Evolutionary conservation across 2,797 vertebrate genomes (phyloP).

Genomic region (Rhyacichthys aspro): DNA sequence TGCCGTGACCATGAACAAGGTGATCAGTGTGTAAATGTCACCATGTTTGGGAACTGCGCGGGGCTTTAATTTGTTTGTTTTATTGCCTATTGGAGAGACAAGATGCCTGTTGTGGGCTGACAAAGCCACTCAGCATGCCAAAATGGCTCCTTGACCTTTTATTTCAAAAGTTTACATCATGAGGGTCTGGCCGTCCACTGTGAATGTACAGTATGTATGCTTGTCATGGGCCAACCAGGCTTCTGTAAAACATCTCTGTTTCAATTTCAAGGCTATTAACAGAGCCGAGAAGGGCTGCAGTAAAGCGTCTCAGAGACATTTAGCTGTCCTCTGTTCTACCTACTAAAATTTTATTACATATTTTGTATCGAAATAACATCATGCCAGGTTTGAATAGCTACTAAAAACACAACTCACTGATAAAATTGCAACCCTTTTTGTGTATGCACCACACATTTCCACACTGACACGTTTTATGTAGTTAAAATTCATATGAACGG

Average conservation of each 20-base stretch:
- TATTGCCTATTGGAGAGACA: constrained; percentile 68
- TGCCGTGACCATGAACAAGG: constrained; percentile 54
- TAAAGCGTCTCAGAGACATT: constrained; percentile 33
- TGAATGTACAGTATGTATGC: constrained; percentile 41
- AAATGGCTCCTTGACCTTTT: constrained; percentile 75
- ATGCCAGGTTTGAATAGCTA: neutral
- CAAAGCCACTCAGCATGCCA: constrained; percentile 64
- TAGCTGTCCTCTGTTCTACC: constrained; percentile 2
- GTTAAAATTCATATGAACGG: constrained; percentile 40
- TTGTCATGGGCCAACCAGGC: constrained; percentile 50
- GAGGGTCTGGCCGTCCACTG: constrained; percentile 25
- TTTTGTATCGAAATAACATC: neutral
- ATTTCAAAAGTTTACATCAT: constrained; percentile 60
- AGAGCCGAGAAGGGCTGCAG: constrained; percentile 31
- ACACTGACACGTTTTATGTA: constrained; percentile 12
- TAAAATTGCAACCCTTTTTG: constrained; percentile 1
- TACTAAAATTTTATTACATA: constrained; percentile 2
- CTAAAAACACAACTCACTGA: neutral
- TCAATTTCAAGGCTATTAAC: constrained; percentile 49
- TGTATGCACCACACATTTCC: constrained; percentile 5
- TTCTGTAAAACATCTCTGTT: constrained; percentile 64
- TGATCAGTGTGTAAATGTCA: constrained; percentile 70
- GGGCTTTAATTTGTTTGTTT: constrained; percentile 73
- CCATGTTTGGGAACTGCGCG: constrained; percentile 54
- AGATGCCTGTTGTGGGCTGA: constrained; percentile 66